Evolutionary conservation across 2,888 invertebrate species (phyloP), one percentile per base, ranked within the genome.

Genomic region (Papilio elwesi): DNA sequence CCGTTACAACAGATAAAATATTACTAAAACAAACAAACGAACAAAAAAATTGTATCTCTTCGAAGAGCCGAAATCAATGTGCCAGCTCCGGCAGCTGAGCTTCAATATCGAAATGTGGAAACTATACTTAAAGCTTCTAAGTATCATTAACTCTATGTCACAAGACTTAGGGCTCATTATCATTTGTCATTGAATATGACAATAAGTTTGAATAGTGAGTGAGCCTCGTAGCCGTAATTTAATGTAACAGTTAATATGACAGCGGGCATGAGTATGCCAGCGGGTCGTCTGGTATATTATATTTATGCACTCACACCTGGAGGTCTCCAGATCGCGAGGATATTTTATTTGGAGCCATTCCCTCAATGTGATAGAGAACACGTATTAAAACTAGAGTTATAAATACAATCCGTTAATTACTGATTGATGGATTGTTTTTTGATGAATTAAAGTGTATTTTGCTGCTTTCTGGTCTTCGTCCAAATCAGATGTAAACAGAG

Each of bases 171-270:
- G 75, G 83, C 78, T 36, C 65, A 48, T 76, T 81, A 83, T 87
- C 10, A 76, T 9, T 74, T 84, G 82, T n/a, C 9, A 13, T 15
- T 2, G 3, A 64, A 70, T 73, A 75, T 83, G 87, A 85, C 87
- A 88, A 88, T 91, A 90, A 87, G 89, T 86, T 83, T 80, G 85
- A 86, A 84, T 86, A 85, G 84, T 89, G 84, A 88, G 87, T 87
- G 87, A 83, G 87, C 89, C 91, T 84, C 80, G 88, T 85, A 88
- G 89, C 86, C 86, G 92, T 93, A 93, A 93, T 93, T 93, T 93
- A 93, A 93, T 91, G 93, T 93, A 91, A 92, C 92, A 93, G 93
- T 92, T 93, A 93, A 93, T 93, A 92, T 93, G 93, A 93, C 93
- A 93, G 93, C 91, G 82, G 87, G 90, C 91, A 88, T 91, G 93